Evolutionary conservation across 2,797 vertebrate species (phyloP), one percentile per base, ranked within the genome.

Genomic region (Hydrocynus forskahlii): DNA sequence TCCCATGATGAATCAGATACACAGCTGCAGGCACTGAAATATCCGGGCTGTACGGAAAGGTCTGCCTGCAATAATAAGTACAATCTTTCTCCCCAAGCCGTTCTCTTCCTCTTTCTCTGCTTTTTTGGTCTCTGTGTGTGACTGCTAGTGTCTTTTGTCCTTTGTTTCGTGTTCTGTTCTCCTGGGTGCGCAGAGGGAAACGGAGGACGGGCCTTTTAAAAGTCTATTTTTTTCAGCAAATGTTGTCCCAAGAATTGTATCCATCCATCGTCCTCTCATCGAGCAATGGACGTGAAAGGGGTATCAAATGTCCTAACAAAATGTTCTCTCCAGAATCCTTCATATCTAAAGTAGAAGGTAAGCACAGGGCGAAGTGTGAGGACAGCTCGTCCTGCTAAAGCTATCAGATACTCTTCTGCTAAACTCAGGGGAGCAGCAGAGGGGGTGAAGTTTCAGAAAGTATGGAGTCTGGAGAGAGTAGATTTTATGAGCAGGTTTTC

Each of bases 361-460:
- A 62, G 13, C 25, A 82, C 59, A 60, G 21, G 8, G 16, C 69
- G 60, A 62, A 62, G 59, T 12, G 66, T 64, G 73, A 60, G 23
- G 45, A 81, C 73, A 57, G 9, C 13, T 38, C 71, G 62, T 25
- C 75, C 85, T 86, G 84, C n/a, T 84, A 74, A 81, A 81, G n/a
- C 50, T 64, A 85, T 82, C 73, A 81, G 54, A 78, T 72, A 38
- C 35, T 68, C 79, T 48, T 72, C 74, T 52, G 25, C 5, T 43
- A 75, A 50, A 57, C 64, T 45, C 60, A 10, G 7, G 40, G 17
- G 57, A 64, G 25, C 35, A 82, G 70, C 59, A 71, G 48, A 73
- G 48, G n/a, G 17, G 35, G 10, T 69, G 54, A 79, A 19, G 66
- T 57, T 71, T 35, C 45, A 70, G 71, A 12, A 73, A 73, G 25